A percentile compares a stretch with the other conserved stretches of the same genome.
phyloP scores from a whole-genome alignment of 30 jellyfish, hydroid and myxozoan species.

The Mastigias papua region DNA sequence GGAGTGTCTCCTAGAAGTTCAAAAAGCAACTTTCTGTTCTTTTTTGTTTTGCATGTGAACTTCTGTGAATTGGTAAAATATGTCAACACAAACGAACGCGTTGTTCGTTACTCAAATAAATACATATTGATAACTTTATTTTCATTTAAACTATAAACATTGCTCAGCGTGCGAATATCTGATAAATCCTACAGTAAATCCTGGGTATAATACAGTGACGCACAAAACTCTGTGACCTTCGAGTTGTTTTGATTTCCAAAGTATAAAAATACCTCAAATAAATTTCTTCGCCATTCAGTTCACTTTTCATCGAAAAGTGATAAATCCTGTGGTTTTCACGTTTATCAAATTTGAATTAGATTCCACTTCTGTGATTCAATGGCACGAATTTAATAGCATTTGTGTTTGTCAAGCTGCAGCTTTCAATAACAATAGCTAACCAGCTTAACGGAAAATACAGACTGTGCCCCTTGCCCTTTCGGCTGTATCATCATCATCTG shows the following conservation, averaged over 20 bases:
- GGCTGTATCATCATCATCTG: not conserved
- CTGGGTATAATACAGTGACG: not conserved
- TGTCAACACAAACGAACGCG: not conserved
- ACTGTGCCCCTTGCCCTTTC: not conserved
- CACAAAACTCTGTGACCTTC: not conserved
- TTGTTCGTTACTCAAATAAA: conserved; percentile 21
- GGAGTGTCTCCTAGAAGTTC: not conserved
- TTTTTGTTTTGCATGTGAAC: not conserved
- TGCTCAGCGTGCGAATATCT: not conserved
- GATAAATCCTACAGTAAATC: not conserved
- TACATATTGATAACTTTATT: not conserved
- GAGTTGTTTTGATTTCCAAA: not conserved
- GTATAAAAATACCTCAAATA: not conserved
- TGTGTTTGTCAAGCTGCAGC: not conserved
- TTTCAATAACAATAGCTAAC: not conserved
- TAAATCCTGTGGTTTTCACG: conserved; percentile 5
- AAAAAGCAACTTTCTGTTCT: not conserved
- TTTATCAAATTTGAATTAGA: not conserved
- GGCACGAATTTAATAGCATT: not conserved
- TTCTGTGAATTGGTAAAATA: not conserved
- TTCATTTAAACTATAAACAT: not conserved
- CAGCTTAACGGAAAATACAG: not conserved
- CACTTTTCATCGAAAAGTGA: not conserved
- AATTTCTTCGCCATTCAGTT: not conserved
- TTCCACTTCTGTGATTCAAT: not conserved